These are phyloP conservation scores for Toxonevra muliebris DNA, from an alignment of 2,888 invertebrate genomes.

Conservation along the genomic window DNA sequence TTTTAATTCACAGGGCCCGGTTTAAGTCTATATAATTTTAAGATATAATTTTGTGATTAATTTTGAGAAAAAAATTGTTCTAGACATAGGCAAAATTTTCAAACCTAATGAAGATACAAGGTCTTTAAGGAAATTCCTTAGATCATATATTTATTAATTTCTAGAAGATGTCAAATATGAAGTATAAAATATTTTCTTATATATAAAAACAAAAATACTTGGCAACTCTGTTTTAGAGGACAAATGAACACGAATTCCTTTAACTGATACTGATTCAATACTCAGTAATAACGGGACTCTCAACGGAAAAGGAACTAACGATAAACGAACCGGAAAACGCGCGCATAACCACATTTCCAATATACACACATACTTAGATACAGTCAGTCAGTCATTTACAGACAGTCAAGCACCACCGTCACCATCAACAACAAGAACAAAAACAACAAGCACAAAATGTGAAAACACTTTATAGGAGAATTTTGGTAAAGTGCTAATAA, in stretches of 20 bases:
- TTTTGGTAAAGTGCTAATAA: neutral
- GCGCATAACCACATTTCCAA: constrained; percentile 1
- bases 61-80: too few species aligned
- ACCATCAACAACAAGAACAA: neutral
- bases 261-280: constrained; percentile 14
- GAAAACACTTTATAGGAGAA: neutral
- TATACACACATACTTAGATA: neutral
- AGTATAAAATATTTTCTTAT: too few species aligned
- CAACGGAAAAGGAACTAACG: constrained; percentile 29
- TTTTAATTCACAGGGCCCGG: too few species aligned
- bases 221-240: too few species aligned
- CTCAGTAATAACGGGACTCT: constrained; percentile 40
- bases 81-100: too few species aligned
- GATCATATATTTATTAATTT: too few species aligned
- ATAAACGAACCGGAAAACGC: neutral
- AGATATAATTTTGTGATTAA: too few species aligned
- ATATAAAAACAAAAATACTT: too few species aligned
- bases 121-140: too few species aligned
- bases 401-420: neutral
- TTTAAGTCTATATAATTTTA: too few species aligned
- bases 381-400: neutral
- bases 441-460: neutral
- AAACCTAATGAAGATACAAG: too few species aligned
- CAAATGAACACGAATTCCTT: constrained; percentile 12
- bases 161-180: too few species aligned